Evolutionary conservation across 2,113 vertebrate genomes (phyloP), one percentile per base, ranked within the genome.

Genomic region (Marcusenius ussheri): DNA sequence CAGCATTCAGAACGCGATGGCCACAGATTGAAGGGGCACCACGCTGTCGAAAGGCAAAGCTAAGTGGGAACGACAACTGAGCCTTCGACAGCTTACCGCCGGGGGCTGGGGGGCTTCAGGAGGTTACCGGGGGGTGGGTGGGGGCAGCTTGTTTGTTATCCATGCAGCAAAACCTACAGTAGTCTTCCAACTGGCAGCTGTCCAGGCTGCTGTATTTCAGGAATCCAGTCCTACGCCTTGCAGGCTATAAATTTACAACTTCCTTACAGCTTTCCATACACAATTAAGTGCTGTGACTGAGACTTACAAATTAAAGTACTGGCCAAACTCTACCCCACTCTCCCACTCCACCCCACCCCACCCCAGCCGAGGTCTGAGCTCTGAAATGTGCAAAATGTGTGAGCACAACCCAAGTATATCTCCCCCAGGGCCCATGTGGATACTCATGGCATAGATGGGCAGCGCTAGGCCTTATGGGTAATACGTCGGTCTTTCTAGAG

Each of bases 231-330:
- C 53, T 84, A 10, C 87, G 83, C 80, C 42, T 74, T 89, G 88
- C 84, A 90, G 84, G 84, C 83, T 88, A 89, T 89, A 45, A 45
- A 89, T 89, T 90, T 91, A 91, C 90, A 46, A 90, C 91, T 92
- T 92, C 92, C 89, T 49, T 27, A 8, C 84, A 85, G 50, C 51
- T 77, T 84, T 88, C 90, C 90, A 91, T 91, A 87, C 84, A 91
- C 84, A 91, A 90, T 89, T 56, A 58, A 74, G 77, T 88, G 90
- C 88, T 90, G 89, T 87, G 90, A 87, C 74, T 90, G 53, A n/a
- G 88, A 89, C 88, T 91, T 90, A 91, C 58, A 90, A 87, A 45
- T 85, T 91, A 85, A 87, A 88, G 58, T 39, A 45, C 13, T 39
- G 15, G 62, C 80, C 74, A 90, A 90, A 47, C 19, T 83, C 9